Evolutionary conservation across 2,797 vertebrate genomes (phyloP).

Genomic region (Cryptoblepharus egeriae): DNA sequence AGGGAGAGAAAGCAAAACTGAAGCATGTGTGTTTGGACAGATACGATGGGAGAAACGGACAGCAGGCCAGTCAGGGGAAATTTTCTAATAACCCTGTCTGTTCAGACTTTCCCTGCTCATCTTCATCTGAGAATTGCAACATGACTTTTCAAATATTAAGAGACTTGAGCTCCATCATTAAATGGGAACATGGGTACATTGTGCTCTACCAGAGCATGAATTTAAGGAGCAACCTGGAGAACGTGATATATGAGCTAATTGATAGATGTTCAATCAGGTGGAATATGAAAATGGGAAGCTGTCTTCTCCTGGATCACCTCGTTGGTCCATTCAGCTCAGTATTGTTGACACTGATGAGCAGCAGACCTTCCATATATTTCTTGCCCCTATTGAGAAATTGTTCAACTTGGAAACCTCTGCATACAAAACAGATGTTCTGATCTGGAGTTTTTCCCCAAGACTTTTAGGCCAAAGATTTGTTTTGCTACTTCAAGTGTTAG

Average conservation of each 20-base stretch:
- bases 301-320: background rate
- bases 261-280: background rate
- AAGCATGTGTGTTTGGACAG: background rate
- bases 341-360: background rate
- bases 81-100: background rate
- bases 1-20: background rate
- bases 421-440: too few species aligned
- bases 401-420: background rate
- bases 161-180: background rate
- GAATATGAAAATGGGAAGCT: background rate
- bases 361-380: background rate
- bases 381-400: background rate
- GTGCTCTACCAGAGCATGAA: background rate
- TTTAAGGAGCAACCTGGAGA: background rate
- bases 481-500: too few species aligned
- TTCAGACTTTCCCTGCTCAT: background rate
- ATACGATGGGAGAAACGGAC: background rate
- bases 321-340: too few species aligned
- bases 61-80: background rate
- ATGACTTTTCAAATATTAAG: background rate
- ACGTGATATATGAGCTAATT: too few species aligned
- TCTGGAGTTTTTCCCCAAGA: too few species aligned
- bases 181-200: background rate
- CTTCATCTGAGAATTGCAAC: background rate
- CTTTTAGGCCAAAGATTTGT: too few species aligned